These are phyloP conservation scores for Nasua narica DNA, from an alignment of 2,797 vertebrate genomes.

Conservation along the genomic window DNA sequence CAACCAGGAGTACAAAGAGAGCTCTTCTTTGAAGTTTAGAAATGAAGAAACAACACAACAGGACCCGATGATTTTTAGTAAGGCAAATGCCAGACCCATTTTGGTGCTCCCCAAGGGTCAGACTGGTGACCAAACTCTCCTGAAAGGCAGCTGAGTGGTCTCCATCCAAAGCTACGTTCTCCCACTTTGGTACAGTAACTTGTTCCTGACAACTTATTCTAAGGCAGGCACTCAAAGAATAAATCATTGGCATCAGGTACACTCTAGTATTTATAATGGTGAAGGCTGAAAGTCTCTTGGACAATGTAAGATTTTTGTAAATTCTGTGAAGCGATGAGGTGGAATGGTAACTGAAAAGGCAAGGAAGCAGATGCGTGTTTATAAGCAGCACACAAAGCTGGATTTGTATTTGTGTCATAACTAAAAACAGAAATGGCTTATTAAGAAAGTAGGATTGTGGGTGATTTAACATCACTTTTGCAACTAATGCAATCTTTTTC, in stretches of 20 bases:
- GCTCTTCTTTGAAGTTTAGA: neutral
- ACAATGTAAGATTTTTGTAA: neutral
- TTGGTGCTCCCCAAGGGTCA: neutral
- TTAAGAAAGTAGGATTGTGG: neutral
- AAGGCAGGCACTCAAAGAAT: neutral
- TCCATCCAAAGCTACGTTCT: neutral
- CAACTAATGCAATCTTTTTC: neutral
- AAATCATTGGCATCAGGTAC: neutral
- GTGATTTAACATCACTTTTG: neutral
- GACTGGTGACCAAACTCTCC: neutral
- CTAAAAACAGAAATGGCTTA: neutral
- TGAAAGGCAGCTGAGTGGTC: neutral
- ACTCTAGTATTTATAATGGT: neutral
- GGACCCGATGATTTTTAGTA: neutral
- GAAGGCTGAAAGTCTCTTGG: neutral
- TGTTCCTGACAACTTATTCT: neutral
- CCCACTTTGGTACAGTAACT: neutral
- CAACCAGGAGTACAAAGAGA: neutral
- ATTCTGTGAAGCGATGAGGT: neutral
- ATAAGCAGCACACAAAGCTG: neutral
- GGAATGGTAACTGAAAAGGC: neutral
- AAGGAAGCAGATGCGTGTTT: neutral
- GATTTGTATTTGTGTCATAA: slow-evolving; percentile 12
- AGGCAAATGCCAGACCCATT: neutral
- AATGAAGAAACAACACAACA: neutral